Evolutionary conservation across 2,797 vertebrate species (phyloP), one percentile per base, ranked within the genome.

Genomic region (Rhinophrynus dorsalis): DNA sequence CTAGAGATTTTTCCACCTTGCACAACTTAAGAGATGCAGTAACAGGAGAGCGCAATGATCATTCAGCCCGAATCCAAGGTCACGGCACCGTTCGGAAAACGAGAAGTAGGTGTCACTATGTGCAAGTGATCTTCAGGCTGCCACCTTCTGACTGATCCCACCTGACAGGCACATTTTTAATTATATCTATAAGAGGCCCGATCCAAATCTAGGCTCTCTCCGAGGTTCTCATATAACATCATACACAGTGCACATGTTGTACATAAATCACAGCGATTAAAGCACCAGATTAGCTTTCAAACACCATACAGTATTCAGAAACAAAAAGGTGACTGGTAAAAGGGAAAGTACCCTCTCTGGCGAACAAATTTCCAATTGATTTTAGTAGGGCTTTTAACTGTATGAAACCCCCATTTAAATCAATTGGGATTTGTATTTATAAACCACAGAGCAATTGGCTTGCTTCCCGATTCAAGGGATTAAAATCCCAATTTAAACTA

Each of bases 221-320:
- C 45, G 21, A 2, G n/a, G 30, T 44, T 71, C 52, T 63, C 68
- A 23, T 35, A 45, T 71, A 21, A 47, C 67, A 66, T 8, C 1
- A 50, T 47, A 20, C 37, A 32, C 50, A 33, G 11, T 27, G n/a
- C 68, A 71, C 59, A 62, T 70, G 68, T 57, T 57, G 21, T 8
- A n/a, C 30, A 71, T 71, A 63, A 71, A 71, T 71, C 68, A 71
- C 17, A 11, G 21, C 18, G 38, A 27, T 42, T 56, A 70, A 71
- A 63, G 15, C 50, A 42, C 47, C 15, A 18, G 23, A 57, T 1
- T 24, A 20, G 30, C n/a, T 51, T 24, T 48, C 10, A 48, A 24
- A 48, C 45, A 10, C 10, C 6, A 44, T 6, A 20, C 30, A 55
- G 48, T 21, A 63, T 56, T 32, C 12, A 33, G 32, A 26, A n/a